These are phyloP conservation scores for Xiphophorus couchianus DNA, from an alignment of 2,113 vertebrate genomes.

Conservation along the genomic window DNA sequence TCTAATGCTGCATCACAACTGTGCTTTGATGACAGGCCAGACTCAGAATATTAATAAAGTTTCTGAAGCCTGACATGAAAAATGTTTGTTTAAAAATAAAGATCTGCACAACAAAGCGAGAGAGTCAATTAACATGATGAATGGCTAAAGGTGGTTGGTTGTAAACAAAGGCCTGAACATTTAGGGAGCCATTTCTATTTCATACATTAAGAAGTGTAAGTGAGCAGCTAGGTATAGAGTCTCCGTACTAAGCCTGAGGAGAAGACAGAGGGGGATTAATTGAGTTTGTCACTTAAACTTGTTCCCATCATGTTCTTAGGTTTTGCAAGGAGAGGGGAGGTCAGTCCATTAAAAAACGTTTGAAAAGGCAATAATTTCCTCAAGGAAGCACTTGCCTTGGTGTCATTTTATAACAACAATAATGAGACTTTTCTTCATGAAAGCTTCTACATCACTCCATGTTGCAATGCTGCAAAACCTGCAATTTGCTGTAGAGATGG, in stretches of 20 bases:
- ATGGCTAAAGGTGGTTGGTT: conserved; percentile 45
- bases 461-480: conserved; percentile 33
- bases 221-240: conserved; percentile 67
- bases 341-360: conserved; percentile 68
- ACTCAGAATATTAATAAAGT: conserved; percentile 35
- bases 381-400: conserved; percentile 63
- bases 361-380: conserved; percentile 67
- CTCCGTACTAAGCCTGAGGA: conserved; percentile 63
- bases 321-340: conserved; percentile 61
- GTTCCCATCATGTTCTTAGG: conserved; percentile 53
- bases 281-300: conserved; percentile 64
- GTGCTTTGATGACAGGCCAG: conserved; percentile 21
- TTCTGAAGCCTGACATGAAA: conserved; percentile 52
- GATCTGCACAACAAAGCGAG: conserved; percentile 63
- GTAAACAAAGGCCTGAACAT: conserved; percentile 71
- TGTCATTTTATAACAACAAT: conserved; percentile 65
- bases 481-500: not conserved
- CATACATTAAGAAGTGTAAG: conserved; percentile 69
- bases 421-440: conserved; percentile 59
- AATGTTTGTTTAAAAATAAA: conserved; percentile 57
- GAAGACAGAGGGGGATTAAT: conserved; percentile 71
- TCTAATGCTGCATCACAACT: conserved; percentile 13
- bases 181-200: conserved; percentile 55
- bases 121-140: conserved; percentile 71
- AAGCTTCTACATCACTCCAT: conserved; percentile 24